Evolutionary conservation across 2,888 invertebrate species (phyloP), one percentile per base, ranked within the genome.

Genomic region (Drosophila stalkeri): DNA sequence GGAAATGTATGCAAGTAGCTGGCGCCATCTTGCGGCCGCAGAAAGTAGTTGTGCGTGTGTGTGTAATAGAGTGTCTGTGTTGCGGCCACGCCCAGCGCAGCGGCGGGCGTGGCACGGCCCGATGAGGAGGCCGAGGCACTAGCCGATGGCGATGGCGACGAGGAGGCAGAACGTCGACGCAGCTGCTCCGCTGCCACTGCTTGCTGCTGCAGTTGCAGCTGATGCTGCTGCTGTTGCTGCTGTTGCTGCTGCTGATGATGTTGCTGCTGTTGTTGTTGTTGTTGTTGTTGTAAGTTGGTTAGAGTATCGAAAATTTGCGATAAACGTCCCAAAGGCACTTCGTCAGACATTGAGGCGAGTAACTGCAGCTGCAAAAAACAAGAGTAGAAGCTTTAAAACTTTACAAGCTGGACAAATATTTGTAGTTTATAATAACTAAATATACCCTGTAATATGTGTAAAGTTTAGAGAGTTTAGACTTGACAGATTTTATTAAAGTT

Each of bases 261-360:
- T 7, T 95, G 93, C 82, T 94, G 93, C 65, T 11, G 89, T 62
- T 35, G 86, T 64, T 37, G 79, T 12, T 81, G 87, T 82, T 94
- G 93, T 92, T 96, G 95, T 93, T 95, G 95, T 79, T 80, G 95
- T 77, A 97, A 94, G 92, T 96, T 94, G 77, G 96, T 95, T 90
- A 97, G 94, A 82, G 97, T 97, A 93, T 97, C 97, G 92, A 96
- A 96, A 88, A 96, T 96, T 94, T 97, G 96, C 93, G 97, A 97
- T 93, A 97, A 94, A 91, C 97, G 95, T 91, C 96, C 95, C 92
- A 96, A 94, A 89, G 94, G 93, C 91, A 95, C 94, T 93, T 95
- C 95, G 93, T 95, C 95, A 86, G 95, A 94, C 95, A 95, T 95
- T 92, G 92, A 84, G 64, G 69, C 64, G 54, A 52, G 41, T 62